Evolutionary conservation across 2,113 vertebrate species (phyloP).

Genomic region (Acrocephalus arundinaceus): DNA sequence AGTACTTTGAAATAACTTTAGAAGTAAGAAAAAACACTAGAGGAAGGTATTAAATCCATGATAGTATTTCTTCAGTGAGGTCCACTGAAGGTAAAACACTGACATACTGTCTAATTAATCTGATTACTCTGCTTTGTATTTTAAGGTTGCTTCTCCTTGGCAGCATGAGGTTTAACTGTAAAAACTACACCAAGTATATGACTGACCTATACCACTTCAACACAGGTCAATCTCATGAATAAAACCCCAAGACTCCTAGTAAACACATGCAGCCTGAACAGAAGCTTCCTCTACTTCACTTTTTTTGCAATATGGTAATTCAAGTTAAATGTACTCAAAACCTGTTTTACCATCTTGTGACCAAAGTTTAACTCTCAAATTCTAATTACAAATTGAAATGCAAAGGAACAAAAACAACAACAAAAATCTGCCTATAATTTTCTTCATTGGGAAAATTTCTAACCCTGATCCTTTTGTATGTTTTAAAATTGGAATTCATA

Average conservation of each 20-base stretch:
- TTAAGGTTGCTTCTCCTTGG: not conserved
- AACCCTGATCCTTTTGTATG: not conserved
- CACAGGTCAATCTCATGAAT: not conserved
- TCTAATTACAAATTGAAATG: not conserved
- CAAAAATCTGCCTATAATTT: not conserved
- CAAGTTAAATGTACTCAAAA: not conserved
- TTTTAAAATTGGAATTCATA: not conserved
- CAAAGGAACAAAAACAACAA: not conserved
- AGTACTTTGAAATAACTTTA: not conserved
- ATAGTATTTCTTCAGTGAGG: not conserved
- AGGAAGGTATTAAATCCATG: not conserved
- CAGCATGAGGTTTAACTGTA: not conserved
- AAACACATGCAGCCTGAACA: not conserved
- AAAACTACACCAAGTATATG: not conserved
- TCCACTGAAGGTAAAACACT: not conserved
- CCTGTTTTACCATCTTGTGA: not conserved
- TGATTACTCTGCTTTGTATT: not conserved
- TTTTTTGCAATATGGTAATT: not conserved
- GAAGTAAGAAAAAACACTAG: not conserved
- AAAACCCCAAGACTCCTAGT: not conserved
- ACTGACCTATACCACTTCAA: not conserved
- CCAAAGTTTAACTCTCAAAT: not conserved
- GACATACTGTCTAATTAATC: not conserved
- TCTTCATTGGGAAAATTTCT: not conserved
- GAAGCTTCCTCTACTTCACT: not conserved